A percentile compares a stretch with the other conserved stretches of the same genome.
Evolutionary conservation across 2,797 vertebrate genomes (phyloP).

Genomic region (Pantherophis alleghaniensis): DNA sequence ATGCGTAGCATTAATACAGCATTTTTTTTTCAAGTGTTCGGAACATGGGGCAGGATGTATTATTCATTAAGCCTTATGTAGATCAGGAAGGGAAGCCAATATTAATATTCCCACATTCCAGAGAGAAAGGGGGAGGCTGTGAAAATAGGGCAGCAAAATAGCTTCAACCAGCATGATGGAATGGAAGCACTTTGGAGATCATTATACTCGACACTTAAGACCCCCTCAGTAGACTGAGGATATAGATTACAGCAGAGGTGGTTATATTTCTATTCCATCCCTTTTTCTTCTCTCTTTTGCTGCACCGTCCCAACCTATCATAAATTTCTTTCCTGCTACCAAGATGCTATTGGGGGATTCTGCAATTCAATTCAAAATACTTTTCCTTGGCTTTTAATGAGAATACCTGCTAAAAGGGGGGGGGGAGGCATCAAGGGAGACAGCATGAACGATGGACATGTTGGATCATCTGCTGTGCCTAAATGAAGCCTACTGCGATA

Average conservation of each 20-base stretch:
- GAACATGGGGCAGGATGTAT: background rate
- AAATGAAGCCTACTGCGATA: background rate
- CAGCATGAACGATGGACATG: background rate
- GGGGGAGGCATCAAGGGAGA: background rate
- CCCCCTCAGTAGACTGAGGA: background rate
- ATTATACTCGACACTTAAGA: background rate
- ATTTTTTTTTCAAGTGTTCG: background rate
- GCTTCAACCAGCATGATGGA: background rate
- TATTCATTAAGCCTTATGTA: background rate
- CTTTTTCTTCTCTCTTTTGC: background rate
- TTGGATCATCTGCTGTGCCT: background rate
- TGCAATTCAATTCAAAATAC: background rate
- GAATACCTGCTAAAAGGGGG: background rate
- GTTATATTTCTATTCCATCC: background rate
- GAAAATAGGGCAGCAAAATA: background rate
- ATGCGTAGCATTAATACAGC: background rate
- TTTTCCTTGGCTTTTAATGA: background rate
- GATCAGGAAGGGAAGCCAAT: background rate
- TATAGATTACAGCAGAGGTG: background rate
- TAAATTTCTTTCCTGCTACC: background rate
- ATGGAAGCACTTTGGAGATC: background rate
- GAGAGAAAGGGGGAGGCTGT: background rate
- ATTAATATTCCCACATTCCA: background rate
- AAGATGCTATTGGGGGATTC: background rate
- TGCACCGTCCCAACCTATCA: background rate